Evolutionary conservation across 1,140 invertebrate genomes (phyloP).

Genomic region (Lucilia sericata): DNA sequence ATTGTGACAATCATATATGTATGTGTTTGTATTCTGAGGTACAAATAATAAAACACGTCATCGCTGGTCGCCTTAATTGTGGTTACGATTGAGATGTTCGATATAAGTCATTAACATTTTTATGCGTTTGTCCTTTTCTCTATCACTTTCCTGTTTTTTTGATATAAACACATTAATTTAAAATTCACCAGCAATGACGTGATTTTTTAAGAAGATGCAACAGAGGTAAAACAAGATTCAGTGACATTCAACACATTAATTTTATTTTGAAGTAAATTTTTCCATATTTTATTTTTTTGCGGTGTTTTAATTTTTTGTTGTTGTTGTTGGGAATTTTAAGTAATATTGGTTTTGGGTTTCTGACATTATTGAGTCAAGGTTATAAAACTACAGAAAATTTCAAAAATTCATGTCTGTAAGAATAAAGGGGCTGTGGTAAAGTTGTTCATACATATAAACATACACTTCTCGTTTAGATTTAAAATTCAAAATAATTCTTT

Average conservation of each 20-base stretch:
- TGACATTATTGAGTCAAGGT: conserved; percentile 22
- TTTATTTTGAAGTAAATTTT: background rate
- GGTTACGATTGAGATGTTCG: too few relatives aligned
- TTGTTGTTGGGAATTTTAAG: background rate
- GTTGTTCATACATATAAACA: background rate
- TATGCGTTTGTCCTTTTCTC: too few relatives aligned
- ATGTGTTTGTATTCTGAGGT: too few relatives aligned
- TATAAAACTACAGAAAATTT: background rate
- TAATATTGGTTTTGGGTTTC: conserved; percentile 16
- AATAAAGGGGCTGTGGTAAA: too few relatives aligned
- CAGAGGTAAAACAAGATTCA: conserved; percentile 1
- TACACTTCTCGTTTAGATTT: background rate
- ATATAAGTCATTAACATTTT: too few relatives aligned
- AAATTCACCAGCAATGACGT: background rate
- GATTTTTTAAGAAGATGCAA: background rate
- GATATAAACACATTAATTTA: background rate
- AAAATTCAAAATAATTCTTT: background rate
- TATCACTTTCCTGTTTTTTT: too few relatives aligned
- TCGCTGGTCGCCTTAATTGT: too few relatives aligned
- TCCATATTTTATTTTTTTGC: background rate
- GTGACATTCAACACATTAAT: conserved; percentile 9
- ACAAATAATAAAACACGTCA: too few relatives aligned
- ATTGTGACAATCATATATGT: too few relatives aligned
- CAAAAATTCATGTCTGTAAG: background rate
- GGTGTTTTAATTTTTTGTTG: background rate